These are phyloP conservation scores for Pachypsylla venusta DNA, from an alignment of 1,140 invertebrate genomes.

Conservation along the genomic window DNA sequence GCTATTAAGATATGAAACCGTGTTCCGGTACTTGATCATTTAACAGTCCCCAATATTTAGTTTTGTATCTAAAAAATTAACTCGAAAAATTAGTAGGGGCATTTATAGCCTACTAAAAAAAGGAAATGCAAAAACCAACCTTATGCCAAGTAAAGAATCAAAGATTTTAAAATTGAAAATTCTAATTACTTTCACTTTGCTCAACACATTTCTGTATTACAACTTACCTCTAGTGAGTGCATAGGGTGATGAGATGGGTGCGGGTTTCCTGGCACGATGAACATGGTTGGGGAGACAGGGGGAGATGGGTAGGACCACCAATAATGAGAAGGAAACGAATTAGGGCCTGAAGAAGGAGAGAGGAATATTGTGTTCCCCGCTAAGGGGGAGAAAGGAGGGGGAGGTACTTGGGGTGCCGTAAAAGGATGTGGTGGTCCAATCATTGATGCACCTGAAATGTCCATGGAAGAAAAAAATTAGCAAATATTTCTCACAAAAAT, in stretches of 20 bases:
- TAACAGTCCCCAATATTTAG: too few species aligned
- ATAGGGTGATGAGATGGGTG: constrained; percentile 14
- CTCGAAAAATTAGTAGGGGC: constrained; percentile 10
- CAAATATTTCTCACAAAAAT: too few species aligned
- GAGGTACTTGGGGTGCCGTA: not conserved
- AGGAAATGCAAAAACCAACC: constrained; percentile 10
- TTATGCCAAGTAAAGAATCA: not conserved
- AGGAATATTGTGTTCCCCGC: too few species aligned
- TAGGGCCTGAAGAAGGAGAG: constrained; percentile 7
- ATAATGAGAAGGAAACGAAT: constrained; percentile 5
- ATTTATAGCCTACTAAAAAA: constrained; percentile 10
- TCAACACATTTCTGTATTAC: too few species aligned
- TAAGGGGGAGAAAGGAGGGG: not conserved
- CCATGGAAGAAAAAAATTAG: too few species aligned
- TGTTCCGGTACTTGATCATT: too few species aligned
- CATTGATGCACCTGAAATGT: not conserved
- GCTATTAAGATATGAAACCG: too few species aligned
- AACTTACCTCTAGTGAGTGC: constrained; percentile 16
- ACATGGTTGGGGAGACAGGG: constrained; percentile 16
- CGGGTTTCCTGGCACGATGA: constrained; percentile 19
- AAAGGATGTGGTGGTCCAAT: not conserved
- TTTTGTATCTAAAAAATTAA: too few species aligned
- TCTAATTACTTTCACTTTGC: not conserved
- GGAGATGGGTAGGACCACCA: constrained; percentile 20
- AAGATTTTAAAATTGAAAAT: not conserved